These are phyloP conservation scores for Gymnopithys bicolor DNA, from an alignment of 2,797 vertebrate species.

Conservation along the genomic window DNA sequence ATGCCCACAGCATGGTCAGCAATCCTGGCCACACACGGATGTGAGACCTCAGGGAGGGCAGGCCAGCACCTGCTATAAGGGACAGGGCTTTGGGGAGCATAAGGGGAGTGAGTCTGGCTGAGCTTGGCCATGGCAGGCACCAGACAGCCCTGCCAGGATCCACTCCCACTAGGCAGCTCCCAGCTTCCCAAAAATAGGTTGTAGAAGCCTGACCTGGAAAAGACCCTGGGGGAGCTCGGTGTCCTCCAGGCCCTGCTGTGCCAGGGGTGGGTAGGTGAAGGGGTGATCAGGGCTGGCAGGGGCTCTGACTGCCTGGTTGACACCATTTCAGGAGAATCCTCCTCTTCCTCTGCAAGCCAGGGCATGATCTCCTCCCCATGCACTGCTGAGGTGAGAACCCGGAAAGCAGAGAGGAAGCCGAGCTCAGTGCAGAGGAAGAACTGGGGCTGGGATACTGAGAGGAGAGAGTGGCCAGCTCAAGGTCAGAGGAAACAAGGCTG, in stretches of 20 bases:
- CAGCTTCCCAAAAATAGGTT: slow-evolving; percentile 39
- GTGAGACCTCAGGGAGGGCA: background rate
- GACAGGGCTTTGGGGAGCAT: background rate
- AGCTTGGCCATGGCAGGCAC: background rate
- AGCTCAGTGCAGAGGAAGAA: background rate
- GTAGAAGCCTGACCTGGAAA: background rate
- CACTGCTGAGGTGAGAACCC: background rate
- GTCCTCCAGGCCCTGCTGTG: background rate
- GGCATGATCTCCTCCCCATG: accelerated
- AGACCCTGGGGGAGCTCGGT: background rate
- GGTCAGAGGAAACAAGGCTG: background rate
- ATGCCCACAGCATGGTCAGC: accelerated
- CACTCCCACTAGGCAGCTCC: background rate
- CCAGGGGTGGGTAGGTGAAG: accelerated
- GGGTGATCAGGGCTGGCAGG: background rate
- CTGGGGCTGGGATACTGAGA: background rate
- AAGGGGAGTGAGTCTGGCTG: accelerated
- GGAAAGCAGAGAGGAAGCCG: slow-evolving; percentile 14
- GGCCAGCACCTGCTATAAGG: background rate
- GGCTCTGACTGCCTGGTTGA: background rate
- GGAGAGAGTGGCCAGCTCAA: background rate
- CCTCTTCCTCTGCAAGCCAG: background rate
- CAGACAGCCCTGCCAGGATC: background rate
- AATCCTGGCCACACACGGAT: accelerated
- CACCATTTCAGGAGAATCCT: background rate